Conservation (phyloP, 2,113 vertebrate species). For the Phrynosoma blainvillii region DNA sequence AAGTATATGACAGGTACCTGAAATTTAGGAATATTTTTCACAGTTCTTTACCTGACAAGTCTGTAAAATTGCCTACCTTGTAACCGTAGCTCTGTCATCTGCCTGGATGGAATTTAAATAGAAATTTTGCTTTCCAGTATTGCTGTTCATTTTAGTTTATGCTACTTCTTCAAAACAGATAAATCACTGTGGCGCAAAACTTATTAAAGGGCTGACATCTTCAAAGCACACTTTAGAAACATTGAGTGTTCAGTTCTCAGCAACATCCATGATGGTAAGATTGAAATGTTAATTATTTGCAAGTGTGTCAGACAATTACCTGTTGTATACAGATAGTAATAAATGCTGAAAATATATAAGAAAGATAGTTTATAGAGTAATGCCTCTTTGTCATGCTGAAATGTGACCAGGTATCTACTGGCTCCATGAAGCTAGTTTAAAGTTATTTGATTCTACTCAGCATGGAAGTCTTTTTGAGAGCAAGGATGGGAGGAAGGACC, state of each 20-base stretch:
- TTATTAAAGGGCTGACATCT: slow-evolving; percentile 86
- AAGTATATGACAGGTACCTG: no score
- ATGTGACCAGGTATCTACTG: neutral
- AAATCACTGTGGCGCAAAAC: slow-evolving; percentile 86
- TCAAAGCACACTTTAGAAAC: slow-evolving; percentile 88
- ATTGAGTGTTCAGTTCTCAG: slow-evolving; percentile 84
- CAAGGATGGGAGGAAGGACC: no score
- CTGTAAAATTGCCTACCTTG: no score
- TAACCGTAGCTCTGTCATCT: no score
- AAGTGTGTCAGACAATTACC: neutral
- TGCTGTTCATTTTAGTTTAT: slow-evolving; percentile 23
- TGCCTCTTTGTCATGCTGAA: neutral
- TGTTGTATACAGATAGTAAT: neutral
- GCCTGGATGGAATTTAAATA: no score
- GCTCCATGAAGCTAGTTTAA: no score
- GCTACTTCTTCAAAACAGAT: slow-evolving; percentile 78
- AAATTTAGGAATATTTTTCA: no score
- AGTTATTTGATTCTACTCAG: no score
- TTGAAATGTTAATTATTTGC: neutral
- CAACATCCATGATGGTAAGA: slow-evolving; percentile 90
- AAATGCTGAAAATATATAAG: neutral
- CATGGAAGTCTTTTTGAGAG: no score
- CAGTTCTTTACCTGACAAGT: no score
- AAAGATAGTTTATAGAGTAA: neutral
- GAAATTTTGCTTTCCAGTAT: neutral